Percentiles rank a stretch among this genome's conserved stretches.
These are phyloP conservation scores for Machimus rusticus DNA, from an alignment of 2,888 invertebrate genomes.

Conservation along the genomic window DNA sequence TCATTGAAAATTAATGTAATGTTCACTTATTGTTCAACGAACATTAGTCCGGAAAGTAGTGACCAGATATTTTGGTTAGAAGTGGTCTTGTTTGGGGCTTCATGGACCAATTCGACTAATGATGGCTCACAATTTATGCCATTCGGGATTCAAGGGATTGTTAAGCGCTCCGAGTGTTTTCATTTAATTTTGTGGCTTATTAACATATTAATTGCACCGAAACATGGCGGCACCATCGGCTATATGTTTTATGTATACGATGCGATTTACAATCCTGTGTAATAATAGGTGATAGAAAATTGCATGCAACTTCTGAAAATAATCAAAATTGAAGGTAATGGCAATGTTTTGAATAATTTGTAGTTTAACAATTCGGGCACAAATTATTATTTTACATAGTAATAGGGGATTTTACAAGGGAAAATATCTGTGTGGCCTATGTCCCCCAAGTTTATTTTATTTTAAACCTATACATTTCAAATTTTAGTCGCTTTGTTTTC, in stretches of 20 bases:
- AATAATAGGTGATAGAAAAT: not conserved
- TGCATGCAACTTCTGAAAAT: not conserved
- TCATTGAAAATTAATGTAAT: conserved; percentile 36
- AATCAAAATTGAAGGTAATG: not conserved
- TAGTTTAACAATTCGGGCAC: not conserved
- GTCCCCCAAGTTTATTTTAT: too few relatives aligned
- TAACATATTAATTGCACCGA: not conserved
- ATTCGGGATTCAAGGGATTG: not conserved
- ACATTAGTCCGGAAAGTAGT: conserved; percentile 15
- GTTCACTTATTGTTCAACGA: conserved; percentile 33
- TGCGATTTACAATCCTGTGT: not conserved
- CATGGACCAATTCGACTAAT: conserved; percentile 2
- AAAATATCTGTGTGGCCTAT: too few relatives aligned
- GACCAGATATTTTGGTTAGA: conserved; percentile 29
- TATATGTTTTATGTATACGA: not conserved
- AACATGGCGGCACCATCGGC: not conserved
- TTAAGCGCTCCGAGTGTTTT: not conserved
- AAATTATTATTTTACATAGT: not conserved
- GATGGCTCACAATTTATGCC: conserved; percentile 19
- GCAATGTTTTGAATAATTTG: not conserved
- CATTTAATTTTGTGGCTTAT: conserved; percentile 7
- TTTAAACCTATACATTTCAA: too few relatives aligned
- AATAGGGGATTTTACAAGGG: not conserved
- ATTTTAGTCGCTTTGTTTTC: too few relatives aligned
- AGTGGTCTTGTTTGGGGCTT: conserved; percentile 21